These are phyloP conservation scores for Geococcyx californianus DNA, from an alignment of 2,113 vertebrate genomes.

Conservation along the genomic window DNA sequence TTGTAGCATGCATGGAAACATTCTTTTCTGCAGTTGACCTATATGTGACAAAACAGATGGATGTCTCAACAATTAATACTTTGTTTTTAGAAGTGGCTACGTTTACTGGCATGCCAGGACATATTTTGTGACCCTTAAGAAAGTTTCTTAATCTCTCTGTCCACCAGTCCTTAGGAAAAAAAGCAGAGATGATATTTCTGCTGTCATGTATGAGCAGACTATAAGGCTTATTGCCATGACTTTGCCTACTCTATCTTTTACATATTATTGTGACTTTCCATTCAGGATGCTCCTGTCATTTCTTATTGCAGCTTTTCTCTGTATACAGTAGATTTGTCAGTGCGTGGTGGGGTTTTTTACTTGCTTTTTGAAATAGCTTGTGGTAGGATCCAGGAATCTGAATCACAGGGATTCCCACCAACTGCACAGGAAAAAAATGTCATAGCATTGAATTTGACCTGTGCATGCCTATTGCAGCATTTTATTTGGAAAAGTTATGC, in stretches of 20 bases:
- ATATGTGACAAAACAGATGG: neutral
- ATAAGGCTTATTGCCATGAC: neutral
- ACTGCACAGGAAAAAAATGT: neutral
- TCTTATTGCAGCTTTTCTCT: neutral
- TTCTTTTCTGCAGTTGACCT: neutral
- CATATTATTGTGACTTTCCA: neutral
- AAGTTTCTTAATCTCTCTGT: neutral
- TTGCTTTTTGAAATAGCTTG: neutral
- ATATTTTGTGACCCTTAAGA: neutral
- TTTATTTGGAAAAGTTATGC: neutral
- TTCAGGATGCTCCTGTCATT: neutral
- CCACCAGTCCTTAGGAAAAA: neutral
- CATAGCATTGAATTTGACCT: fast-evolving
- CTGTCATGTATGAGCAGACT: neutral
- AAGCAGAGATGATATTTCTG: neutral
- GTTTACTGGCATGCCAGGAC: neutral
- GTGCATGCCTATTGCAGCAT: neutral
- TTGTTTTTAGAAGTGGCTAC: neutral
- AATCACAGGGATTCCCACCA: neutral
- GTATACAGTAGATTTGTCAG: neutral
- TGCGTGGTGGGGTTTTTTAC: neutral
- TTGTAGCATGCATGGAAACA: neutral
- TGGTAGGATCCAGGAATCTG: neutral
- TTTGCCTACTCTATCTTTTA: neutral
- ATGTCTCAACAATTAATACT: neutral